phyloP scores from a whole-genome alignment of 2,888 invertebrate genomes.

The Agrochola macilenta region DNA sequence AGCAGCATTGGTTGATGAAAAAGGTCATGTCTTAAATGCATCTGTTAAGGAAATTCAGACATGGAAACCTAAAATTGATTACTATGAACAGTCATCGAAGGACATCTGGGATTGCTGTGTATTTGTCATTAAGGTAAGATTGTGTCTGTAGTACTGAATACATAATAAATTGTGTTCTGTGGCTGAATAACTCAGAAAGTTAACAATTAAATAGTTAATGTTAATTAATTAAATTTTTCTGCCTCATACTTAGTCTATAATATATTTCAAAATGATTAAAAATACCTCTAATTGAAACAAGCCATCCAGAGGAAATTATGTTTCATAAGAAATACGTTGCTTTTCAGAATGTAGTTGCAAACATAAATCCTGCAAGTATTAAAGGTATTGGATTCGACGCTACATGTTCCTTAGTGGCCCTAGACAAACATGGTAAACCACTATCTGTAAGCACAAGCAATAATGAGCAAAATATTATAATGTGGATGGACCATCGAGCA shows the following conservation, averaged over 20 bases:
- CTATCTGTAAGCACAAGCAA: conserved; percentile 93
- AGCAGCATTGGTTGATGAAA: conserved; percentile 94
- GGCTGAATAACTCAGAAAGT: neutral
- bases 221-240: neutral
- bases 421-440: conserved; percentile 93
- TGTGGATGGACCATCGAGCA: conserved; percentile 98
- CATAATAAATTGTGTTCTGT: no score
- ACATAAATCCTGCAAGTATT: conserved; percentile 90
- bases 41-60: conserved; percentile 93
- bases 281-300: neutral
- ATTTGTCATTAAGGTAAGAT: conserved; percentile 93
- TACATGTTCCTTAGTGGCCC: conserved; percentile 97
- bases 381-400: conserved; percentile 98
- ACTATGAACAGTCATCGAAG: conserved; percentile 97
- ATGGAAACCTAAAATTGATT: conserved; percentile 94
- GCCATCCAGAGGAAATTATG: neutral
- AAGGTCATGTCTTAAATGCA: conserved; percentile 92
- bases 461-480: conserved; percentile 94
- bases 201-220: neutral
- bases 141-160: neutral
- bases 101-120: conserved; percentile 96
- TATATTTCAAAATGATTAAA: no score
- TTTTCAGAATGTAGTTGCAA: conserved; percentile 91
- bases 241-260: neutral
- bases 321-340: neutral